phyloP scores from a whole-genome alignment of 2,888 invertebrate species.

The Cyrtodaria siliqua region DNA sequence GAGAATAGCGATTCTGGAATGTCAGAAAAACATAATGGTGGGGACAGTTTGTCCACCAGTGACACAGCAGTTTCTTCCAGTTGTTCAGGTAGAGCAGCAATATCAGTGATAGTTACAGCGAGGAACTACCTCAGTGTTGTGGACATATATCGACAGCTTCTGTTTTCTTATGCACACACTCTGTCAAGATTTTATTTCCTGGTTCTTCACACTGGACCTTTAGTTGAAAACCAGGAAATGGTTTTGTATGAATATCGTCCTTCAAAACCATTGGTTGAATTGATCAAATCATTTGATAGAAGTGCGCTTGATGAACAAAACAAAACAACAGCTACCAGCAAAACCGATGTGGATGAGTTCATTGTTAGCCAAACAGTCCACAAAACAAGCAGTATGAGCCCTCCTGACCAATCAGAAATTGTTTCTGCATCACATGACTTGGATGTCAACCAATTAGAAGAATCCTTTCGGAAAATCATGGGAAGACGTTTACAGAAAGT shows the following conservation, averaged over 20 bases:
- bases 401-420: neutral
- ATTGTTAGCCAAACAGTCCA: conserved; percentile 42
- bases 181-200: conserved; percentile 47
- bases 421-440: conserved; percentile 6
- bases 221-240: conserved; percentile 63
- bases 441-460: conserved; percentile 35
- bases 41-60: too few relatives aligned
- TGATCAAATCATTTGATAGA: conserved; percentile 20
- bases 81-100: conserved; percentile 22
- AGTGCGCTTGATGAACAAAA: neutral
- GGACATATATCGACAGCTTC: conserved; percentile 51
- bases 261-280: conserved; percentile 19
- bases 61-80: neutral
- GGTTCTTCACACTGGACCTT: conserved; percentile 64
- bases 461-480: conserved; percentile 35
- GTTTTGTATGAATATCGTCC: conserved; percentile 60
- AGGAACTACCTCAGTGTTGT: conserved; percentile 56
- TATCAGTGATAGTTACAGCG: conserved; percentile 56
- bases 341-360: conserved; percentile 12
- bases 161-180: conserved; percentile 39
- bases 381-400: conserved; percentile 16
- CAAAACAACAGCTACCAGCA: too few relatives aligned
- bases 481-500: conserved; percentile 50
- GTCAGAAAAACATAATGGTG: too few relatives aligned
- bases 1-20: too few relatives aligned